These are phyloP conservation scores for Zapus hudsonius DNA, from an alignment of 2,113 vertebrate species.

Conservation along the genomic window DNA sequence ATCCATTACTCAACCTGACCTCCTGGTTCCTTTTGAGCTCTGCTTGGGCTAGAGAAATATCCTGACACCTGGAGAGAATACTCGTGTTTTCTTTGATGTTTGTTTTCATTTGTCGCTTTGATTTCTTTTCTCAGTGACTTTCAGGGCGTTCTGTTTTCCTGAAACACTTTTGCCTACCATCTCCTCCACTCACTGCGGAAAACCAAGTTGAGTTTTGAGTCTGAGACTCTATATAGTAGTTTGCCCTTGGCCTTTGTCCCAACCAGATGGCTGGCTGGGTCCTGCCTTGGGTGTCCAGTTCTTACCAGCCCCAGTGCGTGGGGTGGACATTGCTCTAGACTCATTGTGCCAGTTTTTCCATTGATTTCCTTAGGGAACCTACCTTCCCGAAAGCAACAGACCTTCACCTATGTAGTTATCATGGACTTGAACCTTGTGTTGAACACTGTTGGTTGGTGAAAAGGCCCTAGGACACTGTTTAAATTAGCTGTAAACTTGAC, in stretches of 20 bases:
- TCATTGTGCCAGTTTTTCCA: slow-evolving; percentile 51
- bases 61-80: background rate
- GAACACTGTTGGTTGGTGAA: background rate
- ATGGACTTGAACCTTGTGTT: background rate
- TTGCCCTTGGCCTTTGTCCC: slow-evolving; percentile 36
- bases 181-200: background rate
- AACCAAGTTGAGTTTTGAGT: slow-evolving; percentile 22
- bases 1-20: background rate
- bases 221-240: background rate
- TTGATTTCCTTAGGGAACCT: slow-evolving; percentile 47
- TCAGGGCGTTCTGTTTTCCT: background rate
- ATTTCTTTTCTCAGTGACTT: background rate
- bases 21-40: background rate
- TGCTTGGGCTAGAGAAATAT: background rate
- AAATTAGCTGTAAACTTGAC: too few relatives aligned
- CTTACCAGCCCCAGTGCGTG: background rate
- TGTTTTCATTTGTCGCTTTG: background rate
- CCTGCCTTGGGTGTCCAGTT: slow-evolving; percentile 31
- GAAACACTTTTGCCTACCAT: background rate
- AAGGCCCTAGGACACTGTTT: background rate
- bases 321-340: slow-evolving; percentile 42
- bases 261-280: slow-evolving; percentile 51
- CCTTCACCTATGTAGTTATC: background rate
- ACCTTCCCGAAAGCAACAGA: background rate
- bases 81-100: background rate